Evolutionary conservation across 2,113 vertebrate genomes (phyloP).

Genomic region (zebrafish (Danio rerio)): GRCz12tu NC_133196.1:22698001-22698500

Average conservation of each 20-base stretch:
- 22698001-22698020: constrained; percentile 47
- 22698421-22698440: not conserved
- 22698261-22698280: constrained; percentile 35
- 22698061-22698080: not conserved
- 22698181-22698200: not conserved
- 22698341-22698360: not conserved
- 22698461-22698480: no score
- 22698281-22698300: constrained; percentile 42
- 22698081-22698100: not conserved
- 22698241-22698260: not conserved
- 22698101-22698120: not conserved
- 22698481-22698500: not conserved
- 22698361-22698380: constrained; percentile 10
- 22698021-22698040: constrained; percentile 16
- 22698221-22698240: not conserved
- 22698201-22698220: constrained; percentile 19
- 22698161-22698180: not conserved
- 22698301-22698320: constrained; percentile 1
- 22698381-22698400: not conserved
- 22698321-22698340: not conserved
- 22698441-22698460: not conserved
- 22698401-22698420: not conserved
- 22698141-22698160: not conserved
- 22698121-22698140: not conserved
- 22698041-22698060: not conserved